Percentiles rank a stretch among this genome's conserved stretches.
Conservation (phyloP, 2,113 vertebrate genomes). For the Xiphophorus hellerii region DNA sequence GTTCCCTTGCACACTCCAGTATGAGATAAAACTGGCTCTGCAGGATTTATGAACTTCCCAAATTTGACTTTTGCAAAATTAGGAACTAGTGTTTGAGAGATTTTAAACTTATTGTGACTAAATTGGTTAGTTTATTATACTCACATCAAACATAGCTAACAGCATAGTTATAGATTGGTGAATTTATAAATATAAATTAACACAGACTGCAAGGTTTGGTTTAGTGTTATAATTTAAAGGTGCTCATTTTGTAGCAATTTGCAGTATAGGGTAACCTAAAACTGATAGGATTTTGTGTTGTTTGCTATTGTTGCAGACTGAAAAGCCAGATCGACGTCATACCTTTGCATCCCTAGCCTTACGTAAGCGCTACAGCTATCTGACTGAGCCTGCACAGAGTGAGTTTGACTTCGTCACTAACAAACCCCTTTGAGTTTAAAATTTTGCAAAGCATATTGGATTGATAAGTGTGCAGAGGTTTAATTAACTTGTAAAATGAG, state of each 20-base stretch:
- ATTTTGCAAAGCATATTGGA: conserved; percentile 52
- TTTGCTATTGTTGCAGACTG: conserved; percentile 91
- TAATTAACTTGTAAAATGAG: conserved; percentile 57
- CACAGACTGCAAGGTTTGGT: conserved; percentile 32
- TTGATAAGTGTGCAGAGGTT: conserved; percentile 50
- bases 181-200: conserved; percentile 22
- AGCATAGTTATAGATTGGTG: not conserved
- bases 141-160: conserved; percentile 7
- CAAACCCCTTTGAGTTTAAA: conserved; percentile 73
- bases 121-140: conserved; percentile 18
- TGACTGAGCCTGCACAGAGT: conserved; percentile 99
- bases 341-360: conserved; percentile 98
- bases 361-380: conserved; percentile 99
- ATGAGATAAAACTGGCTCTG: conserved; percentile 42
- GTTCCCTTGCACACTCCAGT: conserved; percentile 27
- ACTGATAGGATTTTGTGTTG: conserved; percentile 79
- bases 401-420: conserved; percentile 92
- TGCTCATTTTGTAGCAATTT: conserved; percentile 50
- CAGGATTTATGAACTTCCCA: conserved; percentile 11
- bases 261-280: conserved; percentile 45
- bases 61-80: conserved; percentile 14
- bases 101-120: conserved; percentile 9
- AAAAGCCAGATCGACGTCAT: conserved; percentile 94
- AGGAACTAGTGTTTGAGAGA: not conserved
- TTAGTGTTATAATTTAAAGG: conserved; percentile 36